Base-by-base conservation (phyloP, 2,888 invertebrate species). In the Macaria liturata region DNA sequence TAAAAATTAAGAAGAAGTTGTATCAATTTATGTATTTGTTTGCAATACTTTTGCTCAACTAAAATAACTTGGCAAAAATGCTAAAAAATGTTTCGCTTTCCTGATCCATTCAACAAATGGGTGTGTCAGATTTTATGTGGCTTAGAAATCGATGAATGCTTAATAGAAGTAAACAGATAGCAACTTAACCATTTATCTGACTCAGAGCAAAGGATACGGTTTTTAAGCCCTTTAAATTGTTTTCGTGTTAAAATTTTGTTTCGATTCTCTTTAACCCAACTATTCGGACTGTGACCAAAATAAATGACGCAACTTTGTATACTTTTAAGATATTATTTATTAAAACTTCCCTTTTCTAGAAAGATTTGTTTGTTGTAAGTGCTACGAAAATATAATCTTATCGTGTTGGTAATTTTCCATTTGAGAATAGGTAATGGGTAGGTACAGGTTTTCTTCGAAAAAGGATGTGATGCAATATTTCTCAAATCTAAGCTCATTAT, bases 401-500 rank as follows among this genome's bases (percentile, higher is more conserved):
- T 48, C 20, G 3, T 3, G 45, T 40, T 46, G 52, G 58, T 20
- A 59, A 57, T 49, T 57, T 61, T 64, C 63, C 58, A 55, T 49
- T 49, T 6, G 7, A 9, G 6, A 37, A 6, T 37, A 37, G 5
- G 34, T 20, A 20, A 20, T 20, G 20, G 20, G 20, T 20, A 20
- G 20, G 20, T 20, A 20, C 56, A 42, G 52, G 32, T 55, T 42
- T 63, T 63, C 56, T 61, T 61, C 43, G 47, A 20, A n/a, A 39
- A 30, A 30, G 9, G 31, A 9, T 45, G 45, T 65, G 64, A 66
- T 61, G 64, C 57, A 66, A 64, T 54, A 39, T 20, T 52, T 40
- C 47, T 37, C n/a, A n/a, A 20, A 20, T 20, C 20, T 20, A 20
- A 20, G 20, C 20, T 20, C 20, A 20, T n/a, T 2, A 20, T 20